Base-by-base conservation (phyloP, 2,888 invertebrate genomes). In the Eledona agricola region DNA sequence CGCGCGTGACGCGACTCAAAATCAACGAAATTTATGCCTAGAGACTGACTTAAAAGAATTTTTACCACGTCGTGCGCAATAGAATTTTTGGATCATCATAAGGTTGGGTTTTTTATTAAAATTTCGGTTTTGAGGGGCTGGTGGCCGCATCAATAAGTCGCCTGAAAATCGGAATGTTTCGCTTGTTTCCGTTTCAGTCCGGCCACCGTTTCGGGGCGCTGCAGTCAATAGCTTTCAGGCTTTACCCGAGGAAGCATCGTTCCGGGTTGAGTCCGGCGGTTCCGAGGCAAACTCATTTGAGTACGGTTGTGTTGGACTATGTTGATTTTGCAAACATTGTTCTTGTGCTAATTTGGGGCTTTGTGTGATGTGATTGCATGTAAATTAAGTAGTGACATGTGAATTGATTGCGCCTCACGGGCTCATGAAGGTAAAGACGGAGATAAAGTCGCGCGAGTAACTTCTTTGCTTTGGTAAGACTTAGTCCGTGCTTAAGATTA, bases 141-240 rank as follows among this genome's bases (percentile, higher is more conserved):
- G 40, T 55, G 46, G 40, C 51, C 46, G 37, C 52, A 56, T 56
- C 56, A 56, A 56, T 56, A 56, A 56, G 56, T 56, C 51, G 52
- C 26, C 47, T 38, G 29, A 37, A 43, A 35, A 32, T 54, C 54
- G 54, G 38, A 16, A 12, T 15, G 2, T 10, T 13, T 45, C 54
- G 54, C 32, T 2, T 11, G 13, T 23, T 43, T 50, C 32, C 54
- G 54, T 54, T 32, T 25, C 35, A 23, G 31, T 37, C 38, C 54
- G 54, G 29, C 25, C 15, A 32, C 54, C 54, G 45, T 49, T 53
- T 38, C 53, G 56, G 32, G 56, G 60, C 60, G 60, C 60, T 57
- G 60, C 58, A 59, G 55, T 60, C 60, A 59, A 57, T 60, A 55
- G 42, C 43, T 49, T 28, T 19, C 42, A 35, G 31, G 55, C 53